These are phyloP conservation scores for Pundamilia nyererei DNA, from an alignment of 2,113 vertebrate species.

Conservation along the genomic window DNA sequence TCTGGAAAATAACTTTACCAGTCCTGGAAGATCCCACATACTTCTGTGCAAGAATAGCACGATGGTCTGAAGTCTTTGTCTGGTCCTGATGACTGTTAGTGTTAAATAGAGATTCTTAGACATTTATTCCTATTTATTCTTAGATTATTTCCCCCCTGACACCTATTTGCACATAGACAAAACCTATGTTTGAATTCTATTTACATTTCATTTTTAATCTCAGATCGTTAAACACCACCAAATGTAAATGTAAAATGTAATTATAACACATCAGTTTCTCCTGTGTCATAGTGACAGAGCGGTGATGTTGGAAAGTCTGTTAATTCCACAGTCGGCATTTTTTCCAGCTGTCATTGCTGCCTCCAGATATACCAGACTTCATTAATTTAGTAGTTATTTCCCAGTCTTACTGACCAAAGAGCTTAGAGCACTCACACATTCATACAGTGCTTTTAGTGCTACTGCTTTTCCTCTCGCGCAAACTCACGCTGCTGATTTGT, in stretches of 20 bases:
- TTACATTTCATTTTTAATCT: neutral
- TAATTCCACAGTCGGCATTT: neutral
- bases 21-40: neutral
- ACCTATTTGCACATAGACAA: neutral
- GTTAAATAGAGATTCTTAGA: neutral
- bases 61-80: neutral
- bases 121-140: neutral
- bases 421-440: neutral
- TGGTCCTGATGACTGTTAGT: neutral
- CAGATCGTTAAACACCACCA: neutral
- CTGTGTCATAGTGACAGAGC: neutral
- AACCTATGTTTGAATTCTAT: neutral
- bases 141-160: neutral
- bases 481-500: neutral
- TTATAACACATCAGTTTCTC: neutral
- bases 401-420: neutral
- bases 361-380: neutral
- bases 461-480: neutral
- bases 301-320: neutral
- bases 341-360: neutral
- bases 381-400: neutral
- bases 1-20: neutral
- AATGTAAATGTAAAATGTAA: neutral
- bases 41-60: neutral
- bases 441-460: neutral